Evolutionary conservation across 2,888 invertebrate species (phyloP).

Genomic region (Hedychridium roseum): DNA sequence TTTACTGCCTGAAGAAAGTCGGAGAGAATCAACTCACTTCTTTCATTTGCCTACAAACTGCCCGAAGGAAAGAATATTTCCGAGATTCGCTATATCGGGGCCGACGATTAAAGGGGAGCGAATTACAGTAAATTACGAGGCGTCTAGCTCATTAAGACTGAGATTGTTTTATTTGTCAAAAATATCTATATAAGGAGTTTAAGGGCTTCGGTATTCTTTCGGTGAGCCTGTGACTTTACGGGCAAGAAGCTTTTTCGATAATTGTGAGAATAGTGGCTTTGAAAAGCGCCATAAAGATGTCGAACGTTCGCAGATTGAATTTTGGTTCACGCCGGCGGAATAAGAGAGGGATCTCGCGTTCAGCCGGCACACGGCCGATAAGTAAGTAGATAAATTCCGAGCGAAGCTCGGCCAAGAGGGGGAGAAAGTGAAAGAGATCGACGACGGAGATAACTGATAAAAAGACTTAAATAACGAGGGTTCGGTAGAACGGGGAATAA

Average conservation of each 20-base stretch:
- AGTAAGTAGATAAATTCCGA: slow-evolving; percentile 35
- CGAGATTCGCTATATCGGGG: too few species aligned
- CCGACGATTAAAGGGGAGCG: too few species aligned
- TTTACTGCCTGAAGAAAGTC: too few species aligned
- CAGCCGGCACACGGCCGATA: slow-evolving; percentile 12
- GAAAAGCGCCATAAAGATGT: slow-evolving; percentile 16
- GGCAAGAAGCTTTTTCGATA: slow-evolving; percentile 1
- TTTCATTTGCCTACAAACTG: too few species aligned
- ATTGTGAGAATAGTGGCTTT: background rate
- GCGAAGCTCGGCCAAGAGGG: slow-evolving; percentile 12
- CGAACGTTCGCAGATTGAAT: slow-evolving; percentile 26
- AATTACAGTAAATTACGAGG: too few species aligned
- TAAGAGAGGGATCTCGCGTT: slow-evolving; percentile 11
- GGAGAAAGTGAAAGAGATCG: slow-evolving; percentile 20
- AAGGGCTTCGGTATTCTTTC: slow-evolving; percentile 11
- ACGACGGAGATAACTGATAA: slow-evolving; percentile 6
- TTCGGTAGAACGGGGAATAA: slow-evolving; percentile 8
- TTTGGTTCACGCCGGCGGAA: slow-evolving; percentile 9
- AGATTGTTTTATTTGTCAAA: too few species aligned
- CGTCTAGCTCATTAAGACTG: too few species aligned
- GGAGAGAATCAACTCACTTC: too few species aligned
- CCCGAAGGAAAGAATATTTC: too few species aligned
- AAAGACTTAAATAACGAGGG: slow-evolving; percentile 9
- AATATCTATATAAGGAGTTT: too few species aligned
- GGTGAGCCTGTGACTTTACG: slow-evolving; percentile 17